Conservation (phyloP, 2,797 vertebrate genomes). For the Falco novaeseelandiae region DNA sequence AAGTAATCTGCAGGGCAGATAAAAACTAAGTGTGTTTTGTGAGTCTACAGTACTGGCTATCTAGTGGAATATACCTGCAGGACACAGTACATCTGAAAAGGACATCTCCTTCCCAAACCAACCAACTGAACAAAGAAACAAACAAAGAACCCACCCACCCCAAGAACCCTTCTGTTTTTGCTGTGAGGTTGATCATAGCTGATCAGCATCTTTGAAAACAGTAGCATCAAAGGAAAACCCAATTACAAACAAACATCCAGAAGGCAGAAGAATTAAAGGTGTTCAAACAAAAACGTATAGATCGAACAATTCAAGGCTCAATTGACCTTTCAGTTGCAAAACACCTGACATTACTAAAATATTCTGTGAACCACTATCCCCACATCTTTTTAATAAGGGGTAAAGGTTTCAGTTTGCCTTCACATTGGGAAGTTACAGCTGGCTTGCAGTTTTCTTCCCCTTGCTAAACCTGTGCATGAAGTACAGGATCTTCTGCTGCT, state of each 20-base stretch:
- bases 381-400: not conserved
- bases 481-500: not conserved
- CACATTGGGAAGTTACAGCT: not conserved
- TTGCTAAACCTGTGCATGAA: not conserved
- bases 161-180: not conserved
- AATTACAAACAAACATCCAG: not conserved
- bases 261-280: not conserved
- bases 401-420: not conserved
- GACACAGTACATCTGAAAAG: not conserved
- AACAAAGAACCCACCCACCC: not conserved
- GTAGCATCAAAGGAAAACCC: not conserved
- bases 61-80: not conserved
- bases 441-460: not conserved
- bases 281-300: not conserved
- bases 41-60: not conserved
- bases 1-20: not conserved
- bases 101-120: accelerated
- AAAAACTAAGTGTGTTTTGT: not conserved
- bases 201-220: not conserved
- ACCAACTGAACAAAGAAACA: not conserved
- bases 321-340: not conserved
- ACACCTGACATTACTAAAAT: not conserved
- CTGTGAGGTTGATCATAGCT: not conserved
- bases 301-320: not conserved
- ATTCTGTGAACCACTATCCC: not conserved